A percentile compares a stretch with the other conserved stretches of the same genome.
Evolutionary conservation across 2,113 vertebrate genomes (phyloP).

Genomic region (Pampusana beccarii): DNA sequence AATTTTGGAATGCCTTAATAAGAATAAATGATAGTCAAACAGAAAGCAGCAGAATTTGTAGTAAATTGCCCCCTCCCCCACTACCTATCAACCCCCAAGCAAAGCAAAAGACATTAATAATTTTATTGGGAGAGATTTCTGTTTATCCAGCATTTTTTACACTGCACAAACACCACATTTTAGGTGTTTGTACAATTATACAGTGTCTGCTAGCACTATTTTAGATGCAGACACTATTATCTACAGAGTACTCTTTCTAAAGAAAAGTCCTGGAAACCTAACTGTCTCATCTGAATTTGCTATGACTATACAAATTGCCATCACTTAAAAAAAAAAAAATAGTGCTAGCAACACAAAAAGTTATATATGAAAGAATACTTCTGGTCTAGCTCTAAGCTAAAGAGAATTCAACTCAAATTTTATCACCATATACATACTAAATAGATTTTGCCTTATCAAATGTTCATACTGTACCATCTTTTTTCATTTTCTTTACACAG

Average conservation of each 20-base stretch:
- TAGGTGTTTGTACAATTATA: not conserved
- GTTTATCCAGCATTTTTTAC: not conserved
- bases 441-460: not conserved
- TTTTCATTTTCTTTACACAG: not conserved
- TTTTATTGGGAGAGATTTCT: not conserved
- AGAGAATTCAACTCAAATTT: not conserved
- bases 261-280: not conserved
- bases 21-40: not conserved
- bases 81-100: not conserved
- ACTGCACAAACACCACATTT: not conserved
- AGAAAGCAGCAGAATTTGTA: not conserved
- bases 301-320: not conserved
- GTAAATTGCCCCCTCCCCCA: not conserved
- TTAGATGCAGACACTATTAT: not conserved
- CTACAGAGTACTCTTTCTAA: not conserved
- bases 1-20: constrained; percentile 16
- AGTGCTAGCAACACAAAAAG: not conserved
- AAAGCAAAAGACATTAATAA: not conserved
- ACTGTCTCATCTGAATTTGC: not conserved
- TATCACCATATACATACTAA: not conserved
- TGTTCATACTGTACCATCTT: not conserved
- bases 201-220: not conserved
- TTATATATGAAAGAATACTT: not conserved
- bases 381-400: not conserved
- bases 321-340: not conserved